Conservation (phyloP, 2,113 vertebrate species). For the Galemys pyrenaicus region DNA sequence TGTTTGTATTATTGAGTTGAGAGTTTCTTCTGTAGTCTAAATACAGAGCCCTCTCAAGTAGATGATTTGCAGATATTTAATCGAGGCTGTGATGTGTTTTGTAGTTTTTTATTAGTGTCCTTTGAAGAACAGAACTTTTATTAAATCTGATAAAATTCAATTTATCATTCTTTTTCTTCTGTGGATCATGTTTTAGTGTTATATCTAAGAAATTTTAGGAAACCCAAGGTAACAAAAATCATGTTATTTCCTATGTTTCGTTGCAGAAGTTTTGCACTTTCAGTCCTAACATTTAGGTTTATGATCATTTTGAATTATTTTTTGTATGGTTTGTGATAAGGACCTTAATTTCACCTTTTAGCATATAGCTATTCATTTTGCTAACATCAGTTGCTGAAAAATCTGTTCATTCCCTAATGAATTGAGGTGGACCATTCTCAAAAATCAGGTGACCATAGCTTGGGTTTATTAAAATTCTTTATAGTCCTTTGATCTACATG, state of each 20-base stretch:
- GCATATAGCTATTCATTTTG: background rate
- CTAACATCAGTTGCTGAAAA: background rate
- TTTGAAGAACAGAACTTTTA: background rate
- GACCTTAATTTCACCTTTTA: background rate
- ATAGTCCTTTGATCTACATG: background rate
- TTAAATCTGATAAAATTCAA: background rate
- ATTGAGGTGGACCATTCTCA: background rate
- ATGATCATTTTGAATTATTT: background rate
- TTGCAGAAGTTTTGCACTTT: background rate
- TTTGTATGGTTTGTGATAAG: background rate
- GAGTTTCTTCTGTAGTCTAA: background rate
- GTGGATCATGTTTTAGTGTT: background rate
- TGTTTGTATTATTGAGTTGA: background rate
- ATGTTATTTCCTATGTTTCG: background rate
- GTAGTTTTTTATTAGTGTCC: background rate
- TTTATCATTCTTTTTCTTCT: background rate
- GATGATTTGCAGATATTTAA: slow-evolving; percentile 31
- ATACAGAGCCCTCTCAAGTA: background rate
- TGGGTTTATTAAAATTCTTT: background rate
- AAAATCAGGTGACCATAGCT: background rate
- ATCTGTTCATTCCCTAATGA: background rate
- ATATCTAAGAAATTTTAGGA: slow-evolving; percentile 1
- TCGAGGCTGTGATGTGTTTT: background rate
- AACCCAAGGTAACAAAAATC: background rate
- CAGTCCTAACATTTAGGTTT: background rate